Conservation (phyloP, 1,140 invertebrate species). For the Bombus fervidus region DNA sequence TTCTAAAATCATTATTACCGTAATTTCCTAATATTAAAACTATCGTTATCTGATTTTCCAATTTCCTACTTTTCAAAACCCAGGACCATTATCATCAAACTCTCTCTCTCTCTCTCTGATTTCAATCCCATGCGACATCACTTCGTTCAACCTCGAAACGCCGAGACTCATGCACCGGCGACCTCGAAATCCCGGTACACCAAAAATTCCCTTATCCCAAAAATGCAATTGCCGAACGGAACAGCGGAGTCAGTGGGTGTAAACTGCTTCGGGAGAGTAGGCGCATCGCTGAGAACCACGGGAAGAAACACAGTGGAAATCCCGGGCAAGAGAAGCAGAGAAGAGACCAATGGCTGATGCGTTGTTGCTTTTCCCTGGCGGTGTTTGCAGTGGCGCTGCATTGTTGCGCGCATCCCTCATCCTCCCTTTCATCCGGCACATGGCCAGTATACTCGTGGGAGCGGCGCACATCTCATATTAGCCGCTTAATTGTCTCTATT, state of each 20-base stretch:
- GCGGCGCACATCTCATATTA: slow-evolving; percentile 69
- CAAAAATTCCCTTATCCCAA: not conserved
- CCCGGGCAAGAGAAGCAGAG: not conserved
- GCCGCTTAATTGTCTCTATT: slow-evolving; percentile 76
- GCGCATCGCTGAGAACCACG: not conserved
- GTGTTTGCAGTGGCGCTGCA: slow-evolving; percentile 64
- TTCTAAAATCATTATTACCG: no score
- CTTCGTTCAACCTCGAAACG: not conserved
- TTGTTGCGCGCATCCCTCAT: slow-evolving; percentile 51
- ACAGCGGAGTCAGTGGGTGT: no score
- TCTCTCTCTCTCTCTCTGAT: no score
- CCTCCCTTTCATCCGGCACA: slow-evolving; percentile 33
- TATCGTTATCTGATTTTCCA: no score
- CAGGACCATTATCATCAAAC: no score
- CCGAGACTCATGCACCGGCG: not conserved
- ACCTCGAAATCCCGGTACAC: not conserved
- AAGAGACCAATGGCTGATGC: slow-evolving; percentile 32
- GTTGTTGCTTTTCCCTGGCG: slow-evolving; percentile 72
- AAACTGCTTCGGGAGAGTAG: no score
- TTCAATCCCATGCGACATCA: no score
- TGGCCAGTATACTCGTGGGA: slow-evolving; percentile 53
- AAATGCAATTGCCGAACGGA: not conserved
- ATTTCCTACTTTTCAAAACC: no score
- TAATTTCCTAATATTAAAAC: not conserved
- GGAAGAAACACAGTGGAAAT: not conserved